Base-by-base conservation (phyloP, 2,888 invertebrate species). In the Scrobipalpa atriplicella region DNA sequence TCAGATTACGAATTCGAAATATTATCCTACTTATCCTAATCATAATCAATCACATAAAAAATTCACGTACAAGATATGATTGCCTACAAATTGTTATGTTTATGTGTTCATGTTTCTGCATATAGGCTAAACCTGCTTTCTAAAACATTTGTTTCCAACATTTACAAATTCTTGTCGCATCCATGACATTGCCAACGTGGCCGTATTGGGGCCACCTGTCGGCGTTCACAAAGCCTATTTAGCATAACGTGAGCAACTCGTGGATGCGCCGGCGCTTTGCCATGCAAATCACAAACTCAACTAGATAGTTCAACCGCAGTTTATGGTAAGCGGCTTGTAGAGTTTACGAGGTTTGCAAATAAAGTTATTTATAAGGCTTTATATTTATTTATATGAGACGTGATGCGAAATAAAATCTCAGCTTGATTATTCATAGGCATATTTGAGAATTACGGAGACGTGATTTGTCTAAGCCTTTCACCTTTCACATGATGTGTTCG, bases 141-240 rank as follows among this genome's bases (percentile, higher is more conserved):
- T 19, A 38, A 51, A 65, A 21, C 67, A 54, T 58, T 21, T 39
- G 51, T 65, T 62, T 60, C 36, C 29, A 29, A 29, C 60, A 62
- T 38, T 47, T 41, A 61, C 41, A 61, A 56, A 76, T 73, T 68
- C 75, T 70, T 11, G 66, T 18, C 66, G 65, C 70, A 69, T 73
- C 69, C 65, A 67, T 51, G 63, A 66, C 60, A 67, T 66, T 66
- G 61, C 47, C 8, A 41, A 51, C 29, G 21, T 41, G 47, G 9
- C 36, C 38, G 29, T 52, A 63, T 63, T 63, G 36, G 52, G 73
- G 62, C 67, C 77, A 77, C 76, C 72, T 77, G 76, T 73, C 75
- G 74, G 68, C 70, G 47, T 18, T 58, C 16, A 61, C 73, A 76
- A 75, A 75, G 76, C 61, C 62, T 67, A 67, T 65, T 75, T 73